A percentile compares a stretch with the other conserved stretches of the same genome.
Conservation (phyloP, 2,888 invertebrate species). For the Meiosimyza platycephala region DNA sequence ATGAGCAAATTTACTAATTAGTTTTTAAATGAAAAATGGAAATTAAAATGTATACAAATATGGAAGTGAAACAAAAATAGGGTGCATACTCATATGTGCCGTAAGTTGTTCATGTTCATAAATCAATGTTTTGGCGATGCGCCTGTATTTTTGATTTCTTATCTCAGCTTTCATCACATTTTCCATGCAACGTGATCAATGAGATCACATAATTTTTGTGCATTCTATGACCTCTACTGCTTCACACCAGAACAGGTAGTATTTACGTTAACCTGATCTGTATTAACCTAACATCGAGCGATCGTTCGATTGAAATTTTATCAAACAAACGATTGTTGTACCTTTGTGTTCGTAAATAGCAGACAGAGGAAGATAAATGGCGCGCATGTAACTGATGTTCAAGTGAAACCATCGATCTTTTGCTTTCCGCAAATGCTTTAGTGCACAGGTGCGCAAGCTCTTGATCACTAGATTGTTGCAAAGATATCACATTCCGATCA, state of each 20-base stretch:
- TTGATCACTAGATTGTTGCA: not conserved
- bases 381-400: too few relatives aligned
- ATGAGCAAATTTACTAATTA: constrained; percentile 15
- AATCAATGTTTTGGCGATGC: too few relatives aligned
- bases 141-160: constrained; percentile 8
- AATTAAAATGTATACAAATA: not conserved
- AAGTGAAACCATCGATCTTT: too few relatives aligned
- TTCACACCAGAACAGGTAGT: constrained; percentile 20
- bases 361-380: too few relatives aligned
- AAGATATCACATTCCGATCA: constrained; percentile 26
- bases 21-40: constrained; percentile 23
- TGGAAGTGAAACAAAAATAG: not conserved
- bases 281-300: not conserved
- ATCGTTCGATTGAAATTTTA: not conserved
- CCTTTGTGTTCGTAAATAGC: too few relatives aligned
- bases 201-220: constrained; percentile 42
- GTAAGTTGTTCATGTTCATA: too few relatives aligned
- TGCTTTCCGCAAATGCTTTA: not conserved
- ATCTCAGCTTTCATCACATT: constrained; percentile 35
- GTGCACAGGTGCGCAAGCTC: constrained; percentile 1
- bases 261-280: not conserved
- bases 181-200: constrained; percentile 45
- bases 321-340: too few relatives aligned
- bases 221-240: constrained; percentile 21
- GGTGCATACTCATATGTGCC: constrained; percentile 10